A percentile compares a stretch with the other conserved stretches of the same genome.
Evolutionary conservation across 1,140 invertebrate species (phyloP).

Genomic region (Heterodera schachtii): DNA sequence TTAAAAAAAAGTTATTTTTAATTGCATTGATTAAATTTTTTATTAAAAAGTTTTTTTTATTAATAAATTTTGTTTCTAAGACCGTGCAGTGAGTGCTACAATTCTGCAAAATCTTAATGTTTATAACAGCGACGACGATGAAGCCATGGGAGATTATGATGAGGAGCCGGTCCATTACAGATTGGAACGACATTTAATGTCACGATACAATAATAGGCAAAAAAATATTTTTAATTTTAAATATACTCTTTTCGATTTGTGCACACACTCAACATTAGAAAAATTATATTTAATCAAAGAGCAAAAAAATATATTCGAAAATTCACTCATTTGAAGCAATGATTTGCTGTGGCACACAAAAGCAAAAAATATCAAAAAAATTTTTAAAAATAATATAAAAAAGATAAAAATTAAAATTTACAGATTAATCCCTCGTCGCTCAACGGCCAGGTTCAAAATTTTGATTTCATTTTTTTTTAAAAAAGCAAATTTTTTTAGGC

Average conservation of each 20-base stretch:
- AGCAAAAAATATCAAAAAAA: too few species aligned
- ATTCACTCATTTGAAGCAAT: too few species aligned
- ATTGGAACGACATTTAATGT: constrained; percentile 45
- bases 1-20: too few species aligned
- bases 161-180: constrained; percentile 47
- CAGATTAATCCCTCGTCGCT: constrained; percentile 28
- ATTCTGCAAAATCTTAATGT: neutral
- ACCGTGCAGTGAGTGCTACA: neutral
- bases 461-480: neutral
- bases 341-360: too few species aligned
- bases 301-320: too few species aligned
- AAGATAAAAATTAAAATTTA: neutral
- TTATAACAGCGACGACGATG: neutral
- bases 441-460: constrained; percentile 44
- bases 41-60: too few species aligned
- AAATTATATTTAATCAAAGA: too few species aligned
- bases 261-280: too few species aligned
- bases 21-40: too few species aligned
- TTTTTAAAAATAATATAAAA: too few species aligned
- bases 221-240: neutral
- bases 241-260: too few species aligned
- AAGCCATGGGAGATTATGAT: neutral
- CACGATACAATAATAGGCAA: constrained; percentile 31
- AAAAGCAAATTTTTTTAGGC: constrained; percentile 16
- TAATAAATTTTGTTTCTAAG: neutral